Conservation (phyloP, 2,797 vertebrate genomes). For the Helicolenus hilgendorfi region DNA sequence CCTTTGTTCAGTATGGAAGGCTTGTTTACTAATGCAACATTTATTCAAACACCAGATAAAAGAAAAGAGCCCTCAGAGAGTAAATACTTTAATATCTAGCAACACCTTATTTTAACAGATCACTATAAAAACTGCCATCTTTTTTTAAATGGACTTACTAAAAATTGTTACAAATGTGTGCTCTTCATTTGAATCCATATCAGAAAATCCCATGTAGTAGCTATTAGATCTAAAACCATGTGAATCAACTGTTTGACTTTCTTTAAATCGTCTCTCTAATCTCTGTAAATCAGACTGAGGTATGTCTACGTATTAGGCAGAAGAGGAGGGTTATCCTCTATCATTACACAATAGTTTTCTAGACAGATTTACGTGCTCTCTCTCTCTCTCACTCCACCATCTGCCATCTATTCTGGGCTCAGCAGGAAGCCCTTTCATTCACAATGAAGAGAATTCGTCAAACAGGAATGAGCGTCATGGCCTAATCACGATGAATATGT, state of each 20-base stretch:
- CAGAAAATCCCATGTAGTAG: neutral
- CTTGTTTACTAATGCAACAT: conserved; percentile 41
- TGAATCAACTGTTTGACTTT: neutral
- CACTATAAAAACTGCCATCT: neutral
- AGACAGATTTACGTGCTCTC: conserved; percentile 31
- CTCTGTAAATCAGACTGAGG: conserved; percentile 15
- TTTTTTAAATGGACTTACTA: neutral
- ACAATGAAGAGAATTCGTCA: conserved; percentile 43
- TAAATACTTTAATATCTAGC: conserved; percentile 9
- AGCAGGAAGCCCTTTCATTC: conserved; percentile 67
- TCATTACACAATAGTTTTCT: conserved; percentile 45
- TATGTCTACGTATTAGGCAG: neutral
- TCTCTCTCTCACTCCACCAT: conserved; percentile 1
- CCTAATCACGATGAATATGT: conserved; percentile 37
- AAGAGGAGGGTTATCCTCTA: conserved; percentile 1
- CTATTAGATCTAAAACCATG: neutral
- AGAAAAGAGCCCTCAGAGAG: neutral
- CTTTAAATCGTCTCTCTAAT: conserved; percentile 1
- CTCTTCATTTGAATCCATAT: neutral
- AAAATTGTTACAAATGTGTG: neutral
- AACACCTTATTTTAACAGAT: no score
- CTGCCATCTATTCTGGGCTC: conserved; percentile 49
- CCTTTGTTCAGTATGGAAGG: conserved; percentile 4
- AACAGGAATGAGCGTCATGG: conserved; percentile 39
- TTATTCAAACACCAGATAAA: conserved; percentile 37